phyloP scores from a whole-genome alignment of 2,888 invertebrate species.

The Lasioglossum lativentre region DNA sequence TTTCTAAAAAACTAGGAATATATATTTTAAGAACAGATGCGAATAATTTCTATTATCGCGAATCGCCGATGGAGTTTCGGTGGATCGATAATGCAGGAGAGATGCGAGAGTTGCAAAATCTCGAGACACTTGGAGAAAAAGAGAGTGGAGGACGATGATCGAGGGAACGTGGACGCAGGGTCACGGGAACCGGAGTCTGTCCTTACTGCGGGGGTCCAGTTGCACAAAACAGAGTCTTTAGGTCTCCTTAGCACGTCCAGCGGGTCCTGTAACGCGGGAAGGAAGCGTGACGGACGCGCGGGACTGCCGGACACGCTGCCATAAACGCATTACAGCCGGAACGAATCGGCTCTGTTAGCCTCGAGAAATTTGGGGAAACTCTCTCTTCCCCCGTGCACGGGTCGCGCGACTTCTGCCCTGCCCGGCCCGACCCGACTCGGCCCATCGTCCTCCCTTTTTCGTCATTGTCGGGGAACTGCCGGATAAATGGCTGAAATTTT shows the following conservation, averaged over 20 bases:
- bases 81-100: no score
- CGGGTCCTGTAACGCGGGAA: constrained; percentile 60
- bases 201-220: constrained; percentile 51
- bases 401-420: constrained; percentile 72
- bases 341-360: constrained; percentile 78
- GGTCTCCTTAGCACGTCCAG: constrained; percentile 77
- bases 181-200: constrained; percentile 21
- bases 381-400: constrained; percentile 43
- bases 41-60: no score
- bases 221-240: constrained; percentile 79
- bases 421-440: constrained; percentile 28
- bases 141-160: constrained; percentile 49
- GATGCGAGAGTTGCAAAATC: background rate
- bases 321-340: constrained; percentile 82
- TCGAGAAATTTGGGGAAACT: constrained; percentile 76
- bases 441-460: constrained; percentile 31
- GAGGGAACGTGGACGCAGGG: constrained; percentile 53
- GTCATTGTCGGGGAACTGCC: constrained; percentile 52
- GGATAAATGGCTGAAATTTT: constrained; percentile 68
- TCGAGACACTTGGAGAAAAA: background rate
- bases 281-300: constrained; percentile 75
- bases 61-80: background rate
- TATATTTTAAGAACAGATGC: no score
- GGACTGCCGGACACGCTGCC: constrained; percentile 67
- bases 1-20: no score